Percentiles rank a stretch among this genome's conserved stretches.
phyloP scores from a whole-genome alignment of 2,113 vertebrate genomes.

The Opisthocomus hoazin region DNA sequence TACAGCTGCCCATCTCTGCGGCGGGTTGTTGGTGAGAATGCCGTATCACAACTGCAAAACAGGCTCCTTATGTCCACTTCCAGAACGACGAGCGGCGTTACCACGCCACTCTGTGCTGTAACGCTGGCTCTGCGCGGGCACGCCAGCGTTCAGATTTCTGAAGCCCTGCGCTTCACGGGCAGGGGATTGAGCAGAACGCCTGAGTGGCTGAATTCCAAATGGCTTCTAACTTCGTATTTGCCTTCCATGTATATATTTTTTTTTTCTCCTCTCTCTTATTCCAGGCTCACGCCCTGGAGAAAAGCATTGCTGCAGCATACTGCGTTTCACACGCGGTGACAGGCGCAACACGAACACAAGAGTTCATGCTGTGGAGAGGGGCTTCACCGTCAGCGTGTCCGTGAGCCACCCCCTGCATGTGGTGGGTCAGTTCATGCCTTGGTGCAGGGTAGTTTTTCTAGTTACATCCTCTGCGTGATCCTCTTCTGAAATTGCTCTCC shows the following conservation, averaged over 20 bases:
- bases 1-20: not conserved
- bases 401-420: slow-evolving; percentile 81
- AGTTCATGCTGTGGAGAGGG: slow-evolving; percentile 81
- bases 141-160: not conserved
- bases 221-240: not conserved
- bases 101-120: not conserved
- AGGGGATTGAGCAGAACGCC: not conserved
- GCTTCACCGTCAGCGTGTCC: slow-evolving; percentile 85
- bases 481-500: not conserved
- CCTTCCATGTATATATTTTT: accelerated
- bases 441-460: not conserved
- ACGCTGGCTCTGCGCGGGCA: no score
- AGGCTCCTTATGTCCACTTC: not conserved
- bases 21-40: not conserved
- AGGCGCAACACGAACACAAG: slow-evolving; percentile 89
- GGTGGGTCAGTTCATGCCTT: slow-evolving; percentile 73
- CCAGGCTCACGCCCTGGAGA: slow-evolving; percentile 83
- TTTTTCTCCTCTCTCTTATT: not conserved
- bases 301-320: slow-evolving; percentile 84
- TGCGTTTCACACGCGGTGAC: slow-evolving; percentile 88
- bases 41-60: not conserved
- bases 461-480: no score
- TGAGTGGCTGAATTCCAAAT: not conserved
- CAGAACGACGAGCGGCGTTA: not conserved
- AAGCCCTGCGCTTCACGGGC: not conserved